Percentiles rank a stretch among this genome's conserved stretches.
These are phyloP conservation scores for Watersipora subatra DNA, from an alignment of 1,140 invertebrate species.

Conservation along the genomic window DNA sequence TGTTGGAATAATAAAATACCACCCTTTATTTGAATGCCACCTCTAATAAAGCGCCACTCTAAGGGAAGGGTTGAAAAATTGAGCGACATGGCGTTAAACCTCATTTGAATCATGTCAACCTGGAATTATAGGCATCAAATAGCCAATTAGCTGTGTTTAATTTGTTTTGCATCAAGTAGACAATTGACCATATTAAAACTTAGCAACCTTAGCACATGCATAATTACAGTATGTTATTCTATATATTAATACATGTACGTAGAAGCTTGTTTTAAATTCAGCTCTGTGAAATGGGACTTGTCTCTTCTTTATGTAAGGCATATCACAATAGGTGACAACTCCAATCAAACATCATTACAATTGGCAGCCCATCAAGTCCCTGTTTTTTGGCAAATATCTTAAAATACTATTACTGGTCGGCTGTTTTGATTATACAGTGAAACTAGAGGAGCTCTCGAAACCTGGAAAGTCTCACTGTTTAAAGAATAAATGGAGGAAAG, in stretches of 20 bases:
- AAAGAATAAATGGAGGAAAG: not conserved
- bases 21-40: no score
- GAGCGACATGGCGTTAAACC: no score
- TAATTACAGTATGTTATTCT: not conserved
- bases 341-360: not conserved
- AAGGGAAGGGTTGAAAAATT: no score
- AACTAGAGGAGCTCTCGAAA: not conserved
- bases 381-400: not conserved
- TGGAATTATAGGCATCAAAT: no score
- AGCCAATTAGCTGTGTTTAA: no score
- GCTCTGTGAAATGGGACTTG: not conserved
- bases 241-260: not conserved
- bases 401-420: not conserved
- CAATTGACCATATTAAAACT: no score
- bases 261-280: not conserved
- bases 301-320: not conserved
- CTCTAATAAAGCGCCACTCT: no score
- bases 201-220: no score
- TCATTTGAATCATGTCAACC: no score
- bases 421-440: not conserved
- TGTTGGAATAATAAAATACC: no score
- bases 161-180: no score
- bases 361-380: not conserved
- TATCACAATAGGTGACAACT: not conserved
- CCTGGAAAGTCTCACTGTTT: not conserved